Evolutionary conservation across 2,797 vertebrate genomes (phyloP).

Genomic region (Lates japonicus): DNA sequence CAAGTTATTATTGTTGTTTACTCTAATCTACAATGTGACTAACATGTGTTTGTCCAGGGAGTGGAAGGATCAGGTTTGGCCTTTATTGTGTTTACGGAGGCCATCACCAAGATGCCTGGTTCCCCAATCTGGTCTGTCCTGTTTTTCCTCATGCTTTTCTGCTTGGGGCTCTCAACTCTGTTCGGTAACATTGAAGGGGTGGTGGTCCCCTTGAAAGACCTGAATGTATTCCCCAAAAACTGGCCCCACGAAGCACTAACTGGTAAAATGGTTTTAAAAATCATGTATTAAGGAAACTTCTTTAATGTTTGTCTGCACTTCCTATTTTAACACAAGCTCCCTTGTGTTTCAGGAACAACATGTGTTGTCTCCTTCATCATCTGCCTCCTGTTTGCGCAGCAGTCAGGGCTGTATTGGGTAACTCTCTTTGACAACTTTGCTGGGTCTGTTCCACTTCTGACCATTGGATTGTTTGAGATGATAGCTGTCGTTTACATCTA

Average conservation of each 20-base stretch:
- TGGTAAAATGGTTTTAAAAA: conserved; percentile 78
- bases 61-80: conserved; percentile 96
- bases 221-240: conserved; percentile 84
- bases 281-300: background rate
- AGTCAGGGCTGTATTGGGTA: conserved; percentile 95
- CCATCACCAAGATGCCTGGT: conserved; percentile 95
- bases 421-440: conserved; percentile 93
- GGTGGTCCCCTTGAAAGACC: conserved; percentile 91
- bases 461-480: conserved; percentile 94
- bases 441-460: conserved; percentile 93
- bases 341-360: conserved; percentile 85
- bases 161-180: conserved; percentile 94
- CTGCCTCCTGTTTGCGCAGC: conserved; percentile 90
- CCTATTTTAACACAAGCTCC: background rate
- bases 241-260: conserved; percentile 93
- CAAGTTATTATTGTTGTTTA: background rate
- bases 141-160: conserved; percentile 97
- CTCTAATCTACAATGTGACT: background rate
- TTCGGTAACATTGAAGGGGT: conserved; percentile 95
- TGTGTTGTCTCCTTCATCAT: conserved; percentile 87
- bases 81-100: conserved; percentile 98
- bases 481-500: conserved; percentile 92
- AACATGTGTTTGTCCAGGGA: conserved; percentile 83
- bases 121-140: conserved; percentile 93
- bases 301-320: background rate